Percentiles rank a stretch among this genome's conserved stretches.
phyloP scores from a whole-genome alignment of 1,140 invertebrate species.

The Leptestheria dahalacensis region DNA sequence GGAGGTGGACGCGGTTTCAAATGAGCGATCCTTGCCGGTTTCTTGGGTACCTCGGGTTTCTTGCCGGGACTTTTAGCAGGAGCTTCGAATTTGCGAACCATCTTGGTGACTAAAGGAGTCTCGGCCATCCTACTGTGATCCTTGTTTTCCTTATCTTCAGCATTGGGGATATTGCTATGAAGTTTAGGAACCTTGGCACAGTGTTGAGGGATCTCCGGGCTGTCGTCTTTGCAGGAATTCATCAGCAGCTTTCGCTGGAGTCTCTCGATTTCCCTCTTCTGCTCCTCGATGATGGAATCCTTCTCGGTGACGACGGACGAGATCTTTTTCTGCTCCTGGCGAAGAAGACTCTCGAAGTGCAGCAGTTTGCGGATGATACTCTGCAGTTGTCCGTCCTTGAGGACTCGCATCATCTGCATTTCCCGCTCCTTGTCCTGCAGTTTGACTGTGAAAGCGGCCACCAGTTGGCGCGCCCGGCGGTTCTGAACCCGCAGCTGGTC shows the following conservation, averaged over 20 bases:
- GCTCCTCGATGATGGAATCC: constrained; percentile 46
- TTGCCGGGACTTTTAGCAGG: neutral
- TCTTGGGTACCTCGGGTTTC: constrained; percentile 7
- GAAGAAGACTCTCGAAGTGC: constrained; percentile 48
- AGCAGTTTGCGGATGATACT: constrained; percentile 48
- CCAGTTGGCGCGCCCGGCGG: constrained; percentile 37
- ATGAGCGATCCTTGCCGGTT: neutral
- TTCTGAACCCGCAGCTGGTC: constrained; percentile 30
- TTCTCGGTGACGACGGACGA: constrained; percentile 47
- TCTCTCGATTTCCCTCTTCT: constrained; percentile 48
- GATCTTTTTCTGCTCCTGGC: constrained; percentile 56
- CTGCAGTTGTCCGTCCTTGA: constrained; percentile 48
- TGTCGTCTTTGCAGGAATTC: neutral
- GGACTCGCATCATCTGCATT: constrained; percentile 38
- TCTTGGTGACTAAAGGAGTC: constrained; percentile 4
- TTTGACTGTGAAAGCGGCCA: constrained; percentile 39
- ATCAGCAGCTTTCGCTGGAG: constrained; percentile 24
- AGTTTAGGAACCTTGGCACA: constrained; percentile 4
- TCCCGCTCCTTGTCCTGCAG: constrained; percentile 42
- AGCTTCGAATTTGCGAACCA: constrained; percentile 5
- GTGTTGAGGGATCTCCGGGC: too few relatives aligned
- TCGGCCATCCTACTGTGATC: neutral
- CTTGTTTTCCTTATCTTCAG: neutral
- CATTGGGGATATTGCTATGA: neutral
- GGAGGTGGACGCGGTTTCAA: neutral